Conservation (phyloP, 1,140 invertebrate genomes). For the Psix sp. region DNA sequence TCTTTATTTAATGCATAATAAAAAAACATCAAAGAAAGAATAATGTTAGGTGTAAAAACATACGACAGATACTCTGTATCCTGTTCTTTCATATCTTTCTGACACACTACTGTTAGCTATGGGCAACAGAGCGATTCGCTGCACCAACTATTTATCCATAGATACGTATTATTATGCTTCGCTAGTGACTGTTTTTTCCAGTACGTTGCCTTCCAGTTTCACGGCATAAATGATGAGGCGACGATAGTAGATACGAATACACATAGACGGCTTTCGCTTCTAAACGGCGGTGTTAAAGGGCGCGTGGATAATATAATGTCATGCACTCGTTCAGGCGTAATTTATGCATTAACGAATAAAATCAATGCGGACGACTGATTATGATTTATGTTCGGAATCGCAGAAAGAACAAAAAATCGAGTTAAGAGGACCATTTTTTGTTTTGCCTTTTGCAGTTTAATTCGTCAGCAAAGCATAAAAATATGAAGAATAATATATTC, state of each 20-base stretch:
- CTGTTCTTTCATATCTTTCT: too few relatives aligned
- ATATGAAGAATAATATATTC: slow-evolving; percentile 56
- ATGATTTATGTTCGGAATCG: slow-evolving; percentile 16
- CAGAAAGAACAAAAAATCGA: slow-evolving; percentile 7
- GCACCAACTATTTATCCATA: slow-evolving; percentile 38
- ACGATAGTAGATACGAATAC: slow-evolving; percentile 46
- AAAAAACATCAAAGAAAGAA: too few relatives aligned
- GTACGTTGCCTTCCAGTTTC: slow-evolving; percentile 44
- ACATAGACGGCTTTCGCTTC: slow-evolving; percentile 30
- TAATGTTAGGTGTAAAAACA: too few relatives aligned
- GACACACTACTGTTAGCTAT: too few relatives aligned
- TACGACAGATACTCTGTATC: too few relatives aligned
- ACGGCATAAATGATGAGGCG: slow-evolving; percentile 57
- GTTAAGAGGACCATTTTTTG: too few relatives aligned
- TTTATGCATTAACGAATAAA: slow-evolving; percentile 46
- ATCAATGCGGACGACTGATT: slow-evolving; percentile 36
- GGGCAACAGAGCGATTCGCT: slow-evolving; percentile 29
- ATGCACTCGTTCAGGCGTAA: slow-evolving; percentile 30
- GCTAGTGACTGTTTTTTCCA: slow-evolving; percentile 55
- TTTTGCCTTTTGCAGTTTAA: slow-evolving; percentile 13
- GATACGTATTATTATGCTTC: slow-evolving; percentile 55
- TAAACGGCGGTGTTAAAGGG: slow-evolving; percentile 49
- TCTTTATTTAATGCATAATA: too few relatives aligned
- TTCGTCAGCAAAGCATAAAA: slow-evolving; percentile 29
- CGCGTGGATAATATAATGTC: slow-evolving; percentile 40